Conservation (phyloP, 2,888 invertebrate genomes). For the Erynnis tages region DNA sequence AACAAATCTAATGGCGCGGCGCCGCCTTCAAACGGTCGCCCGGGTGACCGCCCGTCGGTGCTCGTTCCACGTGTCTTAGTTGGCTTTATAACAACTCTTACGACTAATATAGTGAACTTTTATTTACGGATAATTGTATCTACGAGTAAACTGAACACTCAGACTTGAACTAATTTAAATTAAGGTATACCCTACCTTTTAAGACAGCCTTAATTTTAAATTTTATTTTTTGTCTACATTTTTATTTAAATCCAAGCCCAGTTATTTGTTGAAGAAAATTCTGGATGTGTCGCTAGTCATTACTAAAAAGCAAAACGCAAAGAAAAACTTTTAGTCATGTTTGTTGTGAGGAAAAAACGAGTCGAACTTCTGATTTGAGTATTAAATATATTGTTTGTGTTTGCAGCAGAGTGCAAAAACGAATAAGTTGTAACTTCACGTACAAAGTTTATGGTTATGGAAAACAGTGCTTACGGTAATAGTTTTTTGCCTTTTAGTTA, state of each 20-base stretch:
- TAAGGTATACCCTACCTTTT: no score
- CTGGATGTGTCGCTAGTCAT: slow-evolving; percentile 1
- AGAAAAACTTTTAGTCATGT: slow-evolving; percentile 24
- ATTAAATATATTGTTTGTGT: slow-evolving; percentile 39
- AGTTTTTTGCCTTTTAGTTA: slow-evolving; percentile 4
- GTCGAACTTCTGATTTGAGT: slow-evolving; percentile 29
- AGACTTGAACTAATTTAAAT: no score
- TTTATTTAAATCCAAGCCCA: neutral
- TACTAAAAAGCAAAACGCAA: slow-evolving; percentile 24
- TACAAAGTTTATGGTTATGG: slow-evolving; percentile 39
- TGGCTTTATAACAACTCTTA: slow-evolving; percentile 8
- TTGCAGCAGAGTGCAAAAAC: slow-evolving; percentile 47
- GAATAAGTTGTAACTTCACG: slow-evolving; percentile 54
- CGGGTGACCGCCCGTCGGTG: slow-evolving; percentile 63
- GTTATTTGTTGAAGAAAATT: neutral
- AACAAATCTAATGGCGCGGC: slow-evolving; percentile 42
- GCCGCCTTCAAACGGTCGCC: slow-evolving; percentile 58
- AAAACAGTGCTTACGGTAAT: neutral
- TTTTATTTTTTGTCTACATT: no score
- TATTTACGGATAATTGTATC: neutral
- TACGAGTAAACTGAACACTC: no score
- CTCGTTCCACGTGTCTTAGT: slow-evolving; percentile 45
- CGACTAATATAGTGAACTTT: neutral
- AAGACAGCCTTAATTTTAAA: no score
- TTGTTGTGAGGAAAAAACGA: slow-evolving; percentile 30